Evolutionary conservation across 2,888 invertebrate species (phyloP).

Genomic region (Nemotelus pantherinus): DNA sequence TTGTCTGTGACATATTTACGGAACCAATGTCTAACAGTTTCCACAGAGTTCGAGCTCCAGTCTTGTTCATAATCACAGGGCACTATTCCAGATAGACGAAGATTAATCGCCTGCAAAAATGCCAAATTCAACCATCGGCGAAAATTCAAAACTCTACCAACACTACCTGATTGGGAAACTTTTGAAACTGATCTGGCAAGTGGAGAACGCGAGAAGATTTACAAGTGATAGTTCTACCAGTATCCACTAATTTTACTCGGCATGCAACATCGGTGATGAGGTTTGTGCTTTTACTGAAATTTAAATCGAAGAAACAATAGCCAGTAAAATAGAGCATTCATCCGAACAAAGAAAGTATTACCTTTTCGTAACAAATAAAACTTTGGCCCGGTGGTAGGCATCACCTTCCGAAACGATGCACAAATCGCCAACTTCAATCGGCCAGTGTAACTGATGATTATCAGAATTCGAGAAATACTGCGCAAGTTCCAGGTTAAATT

Average conservation of each 20-base stretch:
- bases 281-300: slow-evolving; percentile 48
- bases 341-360: slow-evolving; percentile 34
- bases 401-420: slow-evolving; percentile 68
- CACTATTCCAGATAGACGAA: slow-evolving; percentile 66
- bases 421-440: slow-evolving; percentile 68
- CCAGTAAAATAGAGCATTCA: neutral
- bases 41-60: slow-evolving; percentile 67
- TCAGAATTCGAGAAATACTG: slow-evolving; percentile 54
- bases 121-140: slow-evolving; percentile 20
- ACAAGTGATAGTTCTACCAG: slow-evolving; percentile 66
- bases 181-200: slow-evolving; percentile 67
- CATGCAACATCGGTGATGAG: slow-evolving; percentile 50
- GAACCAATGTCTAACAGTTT: slow-evolving; percentile 63
- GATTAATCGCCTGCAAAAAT: slow-evolving; percentile 61
- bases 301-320: neutral
- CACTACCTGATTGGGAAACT: slow-evolving; percentile 64
- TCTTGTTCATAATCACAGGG: slow-evolving; percentile 68
- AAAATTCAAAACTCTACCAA: neutral
- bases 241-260: slow-evolving; percentile 70
- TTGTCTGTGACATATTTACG: slow-evolving; percentile 54
- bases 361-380: slow-evolving; percentile 63
- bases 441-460: slow-evolving; percentile 55
- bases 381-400: slow-evolving; percentile 69
- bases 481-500: slow-evolving; percentile 56
- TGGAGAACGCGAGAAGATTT: slow-evolving; percentile 65